Evolutionary conservation across 2,888 invertebrate species (phyloP).

Genomic region (Nymphalis urticae): DNA sequence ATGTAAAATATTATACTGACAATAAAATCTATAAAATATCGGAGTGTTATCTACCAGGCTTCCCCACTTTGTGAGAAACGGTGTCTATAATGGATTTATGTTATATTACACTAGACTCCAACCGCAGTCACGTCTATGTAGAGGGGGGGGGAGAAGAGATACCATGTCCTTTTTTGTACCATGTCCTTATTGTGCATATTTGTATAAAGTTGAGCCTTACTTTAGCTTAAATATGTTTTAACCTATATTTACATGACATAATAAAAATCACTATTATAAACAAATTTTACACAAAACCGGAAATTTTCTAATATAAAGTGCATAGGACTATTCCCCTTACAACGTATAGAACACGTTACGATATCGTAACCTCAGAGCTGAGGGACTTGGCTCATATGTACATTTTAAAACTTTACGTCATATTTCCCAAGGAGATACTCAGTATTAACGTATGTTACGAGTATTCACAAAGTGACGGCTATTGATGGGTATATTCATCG

Average conservation of each 20-base stretch:
- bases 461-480: slow-evolving; percentile 16
- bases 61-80: too few relatives aligned
- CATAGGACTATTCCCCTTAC: not conserved
- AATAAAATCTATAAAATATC: too few relatives aligned
- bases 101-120: too few relatives aligned
- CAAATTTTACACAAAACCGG: not conserved
- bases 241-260: not conserved
- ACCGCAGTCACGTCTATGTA: too few relatives aligned
- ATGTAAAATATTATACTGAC: too few relatives aligned
- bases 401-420: slow-evolving; percentile 29
- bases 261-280: slow-evolving; percentile 2
- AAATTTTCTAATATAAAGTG: not conserved
- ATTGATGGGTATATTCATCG: slow-evolving; percentile 7
- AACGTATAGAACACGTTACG: not conserved
- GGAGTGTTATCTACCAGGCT: too few relatives aligned
- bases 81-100: too few relatives aligned
- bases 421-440: slow-evolving; percentile 32
- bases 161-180: too few relatives aligned
- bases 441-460: slow-evolving; percentile 32
- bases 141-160: too few relatives aligned
- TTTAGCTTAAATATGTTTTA: too few relatives aligned
- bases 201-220: too few relatives aligned
- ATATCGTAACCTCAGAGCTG: not conserved
- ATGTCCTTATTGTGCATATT: too few relatives aligned
- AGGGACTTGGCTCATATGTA: slow-evolving; percentile 5